phyloP scores from a whole-genome alignment of 2,797 vertebrate species.

The Champsocephalus gunnari region DNA sequence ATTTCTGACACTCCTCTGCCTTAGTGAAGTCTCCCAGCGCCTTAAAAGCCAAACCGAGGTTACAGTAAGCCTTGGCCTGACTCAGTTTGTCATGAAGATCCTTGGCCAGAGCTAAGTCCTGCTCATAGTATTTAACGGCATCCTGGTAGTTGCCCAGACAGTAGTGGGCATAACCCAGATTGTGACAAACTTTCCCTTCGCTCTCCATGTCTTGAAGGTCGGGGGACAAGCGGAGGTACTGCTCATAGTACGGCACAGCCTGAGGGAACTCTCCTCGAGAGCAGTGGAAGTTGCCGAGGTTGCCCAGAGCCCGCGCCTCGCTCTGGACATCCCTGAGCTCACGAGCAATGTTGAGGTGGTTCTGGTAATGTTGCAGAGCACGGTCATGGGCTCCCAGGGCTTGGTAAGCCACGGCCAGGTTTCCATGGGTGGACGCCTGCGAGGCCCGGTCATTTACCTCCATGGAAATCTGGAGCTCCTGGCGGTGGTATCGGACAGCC shows the following conservation, averaged over 20 bases:
- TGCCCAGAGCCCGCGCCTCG: conserved; percentile 94
- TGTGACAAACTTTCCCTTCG: conserved; percentile 98
- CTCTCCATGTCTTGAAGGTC: conserved; percentile 99
- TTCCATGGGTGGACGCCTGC: conserved; percentile 96
- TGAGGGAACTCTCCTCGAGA: conserved; percentile 95
- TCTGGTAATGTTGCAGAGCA: conserved; percentile 98
- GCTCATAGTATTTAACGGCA: conserved; percentile 96
- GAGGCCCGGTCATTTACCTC: conserved; percentile 98
- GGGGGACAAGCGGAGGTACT: conserved; percentile 93
- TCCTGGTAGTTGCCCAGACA: conserved; percentile 96
- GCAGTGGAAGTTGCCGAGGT: conserved; percentile 98
- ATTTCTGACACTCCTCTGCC: conserved; percentile 98
- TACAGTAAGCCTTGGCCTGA: conserved; percentile 99
- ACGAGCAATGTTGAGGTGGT: conserved; percentile 96
- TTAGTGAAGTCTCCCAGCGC: conserved; percentile 93
- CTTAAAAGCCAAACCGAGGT: conserved; percentile 96
- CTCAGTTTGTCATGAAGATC: conserved; percentile 98
- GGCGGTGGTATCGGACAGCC: conserved; percentile 97
- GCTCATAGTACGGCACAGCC: conserved; percentile 97
- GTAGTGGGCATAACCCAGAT: conserved; percentile 97
- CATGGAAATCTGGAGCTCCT: conserved; percentile 99
- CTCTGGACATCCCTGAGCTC: conserved; percentile 97
- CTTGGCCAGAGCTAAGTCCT: conserved; percentile 96
- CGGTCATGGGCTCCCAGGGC: conserved; percentile 96
- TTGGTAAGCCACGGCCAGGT: conserved; percentile 97